Percentiles rank a stretch among this genome's conserved stretches.
Conservation (phyloP, 2,797 vertebrate species). For the Oryzias dopingdopingensis region DNA sequence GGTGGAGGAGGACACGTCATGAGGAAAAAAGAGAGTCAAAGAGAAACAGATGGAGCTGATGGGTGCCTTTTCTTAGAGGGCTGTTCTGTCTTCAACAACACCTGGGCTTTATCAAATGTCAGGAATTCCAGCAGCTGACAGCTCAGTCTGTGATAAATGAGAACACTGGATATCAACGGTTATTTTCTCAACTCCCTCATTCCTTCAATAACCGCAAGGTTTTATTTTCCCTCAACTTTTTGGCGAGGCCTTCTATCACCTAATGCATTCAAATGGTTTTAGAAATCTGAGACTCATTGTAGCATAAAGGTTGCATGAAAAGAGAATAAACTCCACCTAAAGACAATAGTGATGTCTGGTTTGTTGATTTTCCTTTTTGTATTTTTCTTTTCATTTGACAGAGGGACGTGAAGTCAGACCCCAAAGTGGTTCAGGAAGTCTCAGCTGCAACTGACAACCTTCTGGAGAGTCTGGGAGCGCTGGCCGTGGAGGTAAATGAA, state of each 20-base stretch:
- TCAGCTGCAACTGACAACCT: slow-evolving; percentile 82
- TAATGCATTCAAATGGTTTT: too few species aligned
- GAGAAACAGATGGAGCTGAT: not conserved
- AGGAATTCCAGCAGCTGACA: slow-evolving; percentile 45
- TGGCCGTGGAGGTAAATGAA: slow-evolving; percentile 87
- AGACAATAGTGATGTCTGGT: too few species aligned
- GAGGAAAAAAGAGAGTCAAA: not conserved
- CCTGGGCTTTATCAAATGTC: slow-evolving; percentile 40
- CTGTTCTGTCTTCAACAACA: slow-evolving; percentile 36
- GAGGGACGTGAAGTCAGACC: slow-evolving; percentile 81
- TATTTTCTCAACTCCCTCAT: slow-evolving; percentile 12
- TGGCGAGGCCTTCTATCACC: too few species aligned
- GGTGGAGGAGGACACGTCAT: not conserved
- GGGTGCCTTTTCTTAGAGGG: not conserved
- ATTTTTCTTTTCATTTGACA: slow-evolving; percentile 61
- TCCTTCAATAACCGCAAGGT: not conserved
- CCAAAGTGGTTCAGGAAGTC: slow-evolving; percentile 79
- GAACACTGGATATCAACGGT: slow-evolving; percentile 26
- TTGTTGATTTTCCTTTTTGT: too few species aligned
- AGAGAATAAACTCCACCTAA: not conserved
- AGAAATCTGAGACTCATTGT: too few species aligned
- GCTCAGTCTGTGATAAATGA: slow-evolving; percentile 31
- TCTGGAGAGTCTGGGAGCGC: slow-evolving; percentile 81
- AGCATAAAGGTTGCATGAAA: not conserved
- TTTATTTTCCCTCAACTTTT: not conserved